phyloP scores from a whole-genome alignment of 92 coral and sea anemone genomes.

The Diadumene lineata region DNA sequence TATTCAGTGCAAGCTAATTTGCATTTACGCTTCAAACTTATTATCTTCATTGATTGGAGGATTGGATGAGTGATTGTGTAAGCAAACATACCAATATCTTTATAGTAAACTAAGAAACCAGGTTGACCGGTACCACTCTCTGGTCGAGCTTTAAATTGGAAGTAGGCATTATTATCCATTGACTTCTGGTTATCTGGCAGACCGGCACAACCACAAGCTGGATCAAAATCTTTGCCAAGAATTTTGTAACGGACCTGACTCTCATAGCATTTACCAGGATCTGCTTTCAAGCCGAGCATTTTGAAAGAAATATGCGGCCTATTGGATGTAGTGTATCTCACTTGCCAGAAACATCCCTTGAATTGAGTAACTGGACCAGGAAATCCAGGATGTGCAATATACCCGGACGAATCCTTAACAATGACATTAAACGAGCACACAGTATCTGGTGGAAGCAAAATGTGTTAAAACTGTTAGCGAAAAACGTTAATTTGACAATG shows the following conservation, averaged over 20 bases:
- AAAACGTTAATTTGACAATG: background rate
- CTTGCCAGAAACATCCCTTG: background rate
- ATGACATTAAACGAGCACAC: background rate
- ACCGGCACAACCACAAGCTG: background rate
- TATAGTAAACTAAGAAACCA: constrained; percentile 28
- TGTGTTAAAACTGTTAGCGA: background rate
- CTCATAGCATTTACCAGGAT: background rate
- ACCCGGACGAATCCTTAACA: constrained; percentile 12
- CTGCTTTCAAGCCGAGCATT: constrained; percentile 7
- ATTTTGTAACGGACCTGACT: background rate
- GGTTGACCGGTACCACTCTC: background rate
- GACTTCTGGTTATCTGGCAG: background rate
- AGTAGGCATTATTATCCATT: background rate
- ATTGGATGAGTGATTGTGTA: background rate
- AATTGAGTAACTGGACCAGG: background rate
- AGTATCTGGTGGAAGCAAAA: background rate
- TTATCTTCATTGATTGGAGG: background rate
- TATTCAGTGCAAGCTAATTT: too few species aligned
- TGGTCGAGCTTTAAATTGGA: background rate
- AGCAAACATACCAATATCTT: constrained; percentile 16
- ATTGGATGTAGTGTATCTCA: background rate
- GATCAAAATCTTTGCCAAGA: background rate
- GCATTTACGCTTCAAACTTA: background rate
- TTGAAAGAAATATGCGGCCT: background rate
- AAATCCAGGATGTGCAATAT: constrained; percentile 31